Percentiles rank a stretch among this genome's conserved stretches.
Conservation (phyloP, 2,888 invertebrate genomes). For the Thera obeliscata region DNA sequence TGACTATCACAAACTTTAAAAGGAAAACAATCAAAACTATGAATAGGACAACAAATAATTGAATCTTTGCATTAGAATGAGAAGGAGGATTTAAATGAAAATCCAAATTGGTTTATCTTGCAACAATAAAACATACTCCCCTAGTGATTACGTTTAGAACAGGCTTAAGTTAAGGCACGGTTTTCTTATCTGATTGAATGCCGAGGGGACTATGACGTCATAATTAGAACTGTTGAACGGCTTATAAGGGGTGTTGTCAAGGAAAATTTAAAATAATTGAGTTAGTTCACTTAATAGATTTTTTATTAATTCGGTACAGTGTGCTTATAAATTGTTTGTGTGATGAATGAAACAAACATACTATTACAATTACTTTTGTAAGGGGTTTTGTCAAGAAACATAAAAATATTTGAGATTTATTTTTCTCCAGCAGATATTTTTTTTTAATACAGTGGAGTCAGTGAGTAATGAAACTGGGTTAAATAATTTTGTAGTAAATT, state of each 20-base stretch:
- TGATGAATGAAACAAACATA: too few relatives aligned
- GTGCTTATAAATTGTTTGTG: too few relatives aligned
- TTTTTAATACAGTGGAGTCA: too few relatives aligned
- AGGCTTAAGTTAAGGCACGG: constrained; percentile 27
- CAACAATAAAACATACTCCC: constrained; percentile 51
- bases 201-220: constrained; percentile 10
- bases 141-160: constrained; percentile 52
- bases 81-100: constrained; percentile 3
- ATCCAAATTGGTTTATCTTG: constrained; percentile 27
- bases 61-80: neutral
- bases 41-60: constrained; percentile 10
- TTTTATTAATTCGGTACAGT: too few relatives aligned
- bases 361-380: too few relatives aligned
- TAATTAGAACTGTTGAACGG: constrained; percentile 7
- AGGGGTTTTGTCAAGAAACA: too few relatives aligned
- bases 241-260: constrained; percentile 10
- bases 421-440: too few relatives aligned
- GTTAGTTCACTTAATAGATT: too few relatives aligned
- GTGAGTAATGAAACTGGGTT: too few relatives aligned
- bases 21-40: neutral
- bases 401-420: too few relatives aligned
- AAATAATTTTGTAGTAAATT: too few relatives aligned
- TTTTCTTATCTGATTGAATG: constrained; percentile 27
- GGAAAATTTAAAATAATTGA: neutral
- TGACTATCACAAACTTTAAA: neutral